A percentile compares a stretch with the other conserved stretches of the same genome.
Evolutionary conservation across 1,140 invertebrate genomes (phyloP).

Genomic region (Apocrypta bakeri): DNA sequence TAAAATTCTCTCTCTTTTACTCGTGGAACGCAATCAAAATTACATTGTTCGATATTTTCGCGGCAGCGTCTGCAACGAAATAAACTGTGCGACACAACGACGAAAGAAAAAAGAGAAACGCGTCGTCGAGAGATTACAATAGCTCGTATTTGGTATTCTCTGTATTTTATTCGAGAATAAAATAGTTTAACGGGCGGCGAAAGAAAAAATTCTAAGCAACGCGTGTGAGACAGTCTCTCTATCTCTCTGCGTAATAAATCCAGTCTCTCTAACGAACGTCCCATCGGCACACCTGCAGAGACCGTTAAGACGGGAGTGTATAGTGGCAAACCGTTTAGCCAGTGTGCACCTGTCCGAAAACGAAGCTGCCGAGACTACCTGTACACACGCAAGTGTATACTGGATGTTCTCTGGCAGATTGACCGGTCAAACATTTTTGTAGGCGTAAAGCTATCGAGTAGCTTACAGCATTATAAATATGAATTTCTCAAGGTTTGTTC

Average conservation of each 20-base stretch:
- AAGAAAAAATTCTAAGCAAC: background rate
- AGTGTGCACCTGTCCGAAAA: slow-evolving; percentile 24
- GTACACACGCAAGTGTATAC: no score
- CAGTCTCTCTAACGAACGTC: background rate
- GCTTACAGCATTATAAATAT: no score
- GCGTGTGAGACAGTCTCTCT: no score
- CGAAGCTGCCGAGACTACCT: background rate
- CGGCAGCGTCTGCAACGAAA: background rate
- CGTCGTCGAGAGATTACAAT: background rate
- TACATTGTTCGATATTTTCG: slow-evolving; percentile 48
- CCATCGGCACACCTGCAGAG: background rate
- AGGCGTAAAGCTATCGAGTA: no score
- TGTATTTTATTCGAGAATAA: no score
- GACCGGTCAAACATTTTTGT: no score
- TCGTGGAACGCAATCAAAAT: slow-evolving; percentile 34
- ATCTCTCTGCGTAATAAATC: background rate
- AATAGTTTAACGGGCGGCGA: background rate
- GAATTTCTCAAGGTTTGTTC: no score
- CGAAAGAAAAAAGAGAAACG: background rate
- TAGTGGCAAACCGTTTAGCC: background rate
- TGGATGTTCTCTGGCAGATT: no score
- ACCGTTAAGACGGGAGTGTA: background rate
- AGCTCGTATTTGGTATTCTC: no score
- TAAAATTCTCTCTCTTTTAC: slow-evolving; percentile 13
- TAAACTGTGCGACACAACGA: background rate